phyloP scores from a whole-genome alignment of 2,888 invertebrate species.

The Platypus cylindrus region DNA sequence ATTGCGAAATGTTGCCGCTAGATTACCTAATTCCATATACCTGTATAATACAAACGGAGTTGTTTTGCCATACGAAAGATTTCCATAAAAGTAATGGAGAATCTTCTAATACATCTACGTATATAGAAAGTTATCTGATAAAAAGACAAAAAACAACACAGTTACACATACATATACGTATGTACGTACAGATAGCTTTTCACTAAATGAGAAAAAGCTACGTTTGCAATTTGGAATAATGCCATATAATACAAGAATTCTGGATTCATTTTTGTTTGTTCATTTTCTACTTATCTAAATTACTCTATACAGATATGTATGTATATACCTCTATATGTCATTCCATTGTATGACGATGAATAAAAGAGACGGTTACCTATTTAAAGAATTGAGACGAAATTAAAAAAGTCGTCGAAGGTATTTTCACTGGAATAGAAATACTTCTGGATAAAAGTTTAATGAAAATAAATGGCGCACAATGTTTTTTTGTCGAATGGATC shows the following conservation, averaged over 20 bases:
- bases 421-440: neutral
- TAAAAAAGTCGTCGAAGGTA: neutral
- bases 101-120: too few species aligned
- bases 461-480: too few species aligned
- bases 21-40: too few species aligned
- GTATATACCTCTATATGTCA: conserved; percentile 1
- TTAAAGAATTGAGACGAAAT: conserved; percentile 1
- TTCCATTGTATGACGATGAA: neutral
- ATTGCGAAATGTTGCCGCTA: too few species aligned
- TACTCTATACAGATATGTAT: conserved; percentile 17
- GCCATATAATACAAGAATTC: conserved; percentile 18
- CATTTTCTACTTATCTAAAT: conserved; percentile 30
- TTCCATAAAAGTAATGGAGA: too few species aligned
- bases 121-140: too few species aligned
- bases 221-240: conserved; percentile 26
- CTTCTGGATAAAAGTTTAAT: neutral
- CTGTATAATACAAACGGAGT: too few species aligned
- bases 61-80: too few species aligned
- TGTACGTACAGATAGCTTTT: too few species aligned
- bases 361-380: neutral
- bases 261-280: conserved; percentile 21
- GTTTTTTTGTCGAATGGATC: too few species aligned
- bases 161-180: too few species aligned
- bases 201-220: conserved; percentile 23
- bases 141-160: too few species aligned